These are phyloP conservation scores for Thumatha senex DNA, from an alignment of 2,888 invertebrate species.

Conservation along the genomic window DNA sequence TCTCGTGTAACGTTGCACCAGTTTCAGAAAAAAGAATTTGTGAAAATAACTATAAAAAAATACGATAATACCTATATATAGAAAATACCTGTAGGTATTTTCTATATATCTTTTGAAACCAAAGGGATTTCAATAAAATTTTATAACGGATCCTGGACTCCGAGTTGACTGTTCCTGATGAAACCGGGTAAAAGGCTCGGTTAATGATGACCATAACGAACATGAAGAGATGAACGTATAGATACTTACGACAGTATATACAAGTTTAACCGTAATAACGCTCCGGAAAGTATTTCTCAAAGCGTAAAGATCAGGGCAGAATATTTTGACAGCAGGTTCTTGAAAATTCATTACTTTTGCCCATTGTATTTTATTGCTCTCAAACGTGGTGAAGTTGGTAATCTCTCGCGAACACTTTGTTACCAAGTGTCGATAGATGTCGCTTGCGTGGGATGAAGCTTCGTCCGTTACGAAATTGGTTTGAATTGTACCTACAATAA, in stretches of 20 bases:
- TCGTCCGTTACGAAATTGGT: conserved; percentile 35
- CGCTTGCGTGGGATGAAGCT: conserved; percentile 44
- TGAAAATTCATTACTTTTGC: conserved; percentile 79
- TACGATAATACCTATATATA: too few relatives aligned
- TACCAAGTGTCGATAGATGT: conserved; percentile 55
- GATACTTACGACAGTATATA: conserved; percentile 76
- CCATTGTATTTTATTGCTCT: conserved; percentile 79
- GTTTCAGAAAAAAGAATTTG: too few relatives aligned
- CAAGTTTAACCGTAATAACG: conserved; percentile 70
- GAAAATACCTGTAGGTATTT: too few relatives aligned
- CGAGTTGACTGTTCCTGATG: too few relatives aligned
- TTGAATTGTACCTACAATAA: not conserved
- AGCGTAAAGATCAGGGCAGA: conserved; percentile 73
- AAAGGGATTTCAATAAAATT: too few relatives aligned
- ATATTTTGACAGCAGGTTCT: conserved; percentile 75
- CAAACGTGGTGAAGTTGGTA: conserved; percentile 68
- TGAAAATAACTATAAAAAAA: too few relatives aligned
- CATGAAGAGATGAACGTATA: too few relatives aligned
- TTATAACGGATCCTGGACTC: too few relatives aligned
- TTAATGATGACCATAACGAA: too few relatives aligned
- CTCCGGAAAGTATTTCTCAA: conserved; percentile 83
- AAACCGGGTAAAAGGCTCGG: too few relatives aligned
- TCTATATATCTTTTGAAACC: too few relatives aligned
- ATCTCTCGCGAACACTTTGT: conserved; percentile 56
- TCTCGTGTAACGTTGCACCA: too few relatives aligned